Evolutionary conservation across 2,113 vertebrate genomes (phyloP).

Genomic region (Crocuta crocuta): DNA sequence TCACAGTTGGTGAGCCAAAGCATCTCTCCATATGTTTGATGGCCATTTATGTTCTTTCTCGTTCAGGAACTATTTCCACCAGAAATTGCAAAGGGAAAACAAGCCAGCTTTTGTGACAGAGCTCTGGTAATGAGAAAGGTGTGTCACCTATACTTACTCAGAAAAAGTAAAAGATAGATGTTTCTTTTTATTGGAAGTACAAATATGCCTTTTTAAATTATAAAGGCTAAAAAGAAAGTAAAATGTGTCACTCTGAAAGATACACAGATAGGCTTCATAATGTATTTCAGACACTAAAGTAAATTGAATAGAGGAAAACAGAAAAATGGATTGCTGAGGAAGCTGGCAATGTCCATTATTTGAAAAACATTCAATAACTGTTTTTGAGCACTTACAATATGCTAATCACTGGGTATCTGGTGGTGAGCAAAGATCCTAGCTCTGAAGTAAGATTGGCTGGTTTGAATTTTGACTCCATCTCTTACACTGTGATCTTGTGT

Average conservation of each 20-base stretch:
- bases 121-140: conserved; percentile 8
- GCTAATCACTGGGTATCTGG: background rate
- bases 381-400: background rate
- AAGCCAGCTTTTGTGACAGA: background rate
- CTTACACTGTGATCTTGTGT: background rate
- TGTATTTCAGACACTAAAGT: background rate
- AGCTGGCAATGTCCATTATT: background rate
- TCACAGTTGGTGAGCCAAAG: background rate
- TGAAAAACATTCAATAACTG: background rate
- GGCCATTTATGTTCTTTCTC: background rate
- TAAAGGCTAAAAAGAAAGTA: conserved; percentile 4
- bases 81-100: background rate
- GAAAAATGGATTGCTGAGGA: background rate
- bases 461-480: background rate
- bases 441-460: background rate
- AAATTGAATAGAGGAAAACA: background rate
- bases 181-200: background rate
- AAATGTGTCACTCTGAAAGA: background rate
- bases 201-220: background rate
- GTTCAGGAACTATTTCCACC: background rate
- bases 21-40: background rate
- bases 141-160: background rate
- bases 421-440: background rate
- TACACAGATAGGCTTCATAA: background rate
- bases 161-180: background rate